Evolutionary conservation across 2,113 vertebrate genomes (phyloP).

Genomic region (Apodemus speciosus): DNA sequence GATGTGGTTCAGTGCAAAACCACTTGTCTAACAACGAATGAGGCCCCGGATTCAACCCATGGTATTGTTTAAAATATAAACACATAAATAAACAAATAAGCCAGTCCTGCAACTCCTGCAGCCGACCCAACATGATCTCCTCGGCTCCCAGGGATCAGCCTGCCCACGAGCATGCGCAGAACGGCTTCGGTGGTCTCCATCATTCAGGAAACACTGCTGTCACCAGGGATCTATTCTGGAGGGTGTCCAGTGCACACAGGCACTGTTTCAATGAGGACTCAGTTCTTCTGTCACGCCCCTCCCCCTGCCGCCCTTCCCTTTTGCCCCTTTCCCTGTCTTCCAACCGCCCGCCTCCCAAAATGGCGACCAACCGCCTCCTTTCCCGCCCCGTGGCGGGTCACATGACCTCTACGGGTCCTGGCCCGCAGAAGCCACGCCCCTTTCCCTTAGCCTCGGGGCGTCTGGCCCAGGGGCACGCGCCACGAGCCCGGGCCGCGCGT

Average conservation of each 20-base stretch:
- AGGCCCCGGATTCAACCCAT: not conserved
- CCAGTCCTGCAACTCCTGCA: not conserved
- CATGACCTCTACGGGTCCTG: not conserved
- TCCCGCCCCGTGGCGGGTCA: conserved; percentile 48
- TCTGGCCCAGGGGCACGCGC: not conserved
- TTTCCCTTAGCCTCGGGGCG: not conserved
- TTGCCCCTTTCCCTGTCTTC: not conserved
- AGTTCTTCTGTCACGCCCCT: not conserved
- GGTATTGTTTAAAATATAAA: not conserved
- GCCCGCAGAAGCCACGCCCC: not conserved
- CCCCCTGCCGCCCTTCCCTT: not conserved
- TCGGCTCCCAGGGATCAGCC: not conserved
- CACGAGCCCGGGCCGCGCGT: not conserved
- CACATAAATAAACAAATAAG: not conserved
- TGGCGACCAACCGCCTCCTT: conserved; percentile 76
- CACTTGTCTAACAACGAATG: not conserved
- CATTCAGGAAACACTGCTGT: not conserved
- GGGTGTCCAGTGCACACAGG: not conserved
- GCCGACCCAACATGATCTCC: no score
- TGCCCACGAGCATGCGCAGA: not conserved
- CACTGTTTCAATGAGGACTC: not conserved
- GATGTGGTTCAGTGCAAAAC: not conserved
- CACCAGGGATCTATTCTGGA: not conserved
- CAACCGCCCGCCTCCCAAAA: conserved; percentile 66
- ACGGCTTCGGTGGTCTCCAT: not conserved